Evolutionary conservation across 2,888 invertebrate genomes (phyloP).

Genomic region (Stenolophus ochropezus): DNA sequence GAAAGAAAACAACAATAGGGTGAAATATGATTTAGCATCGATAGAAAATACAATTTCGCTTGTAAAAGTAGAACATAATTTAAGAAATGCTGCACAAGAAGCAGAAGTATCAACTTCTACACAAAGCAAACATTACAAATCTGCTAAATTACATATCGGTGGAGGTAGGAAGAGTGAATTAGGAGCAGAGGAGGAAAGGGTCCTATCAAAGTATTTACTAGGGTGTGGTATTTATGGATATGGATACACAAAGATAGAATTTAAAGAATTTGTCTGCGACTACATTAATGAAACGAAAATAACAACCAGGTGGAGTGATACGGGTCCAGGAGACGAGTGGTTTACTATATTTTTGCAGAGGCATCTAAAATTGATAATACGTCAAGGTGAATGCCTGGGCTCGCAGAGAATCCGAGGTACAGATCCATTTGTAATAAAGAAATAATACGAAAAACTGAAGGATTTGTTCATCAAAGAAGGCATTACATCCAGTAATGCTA

Average conservation of each 20-base stretch:
- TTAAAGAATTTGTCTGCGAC: neutral
- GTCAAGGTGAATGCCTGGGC: conserved; percentile 42
- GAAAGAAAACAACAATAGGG: neutral
- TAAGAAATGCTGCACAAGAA: conserved; percentile 7
- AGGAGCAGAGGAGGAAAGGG: neutral
- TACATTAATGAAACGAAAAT: neutral
- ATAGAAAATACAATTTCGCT: conserved; percentile 15
- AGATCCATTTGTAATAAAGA: conserved; percentile 43
- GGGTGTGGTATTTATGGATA: neutral
- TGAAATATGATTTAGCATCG: neutral
- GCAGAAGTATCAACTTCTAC: neutral
- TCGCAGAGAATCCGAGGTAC: conserved; percentile 45
- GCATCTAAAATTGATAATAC: conserved; percentile 41
- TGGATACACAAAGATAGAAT: neutral
- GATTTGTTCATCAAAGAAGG: conserved; percentile 33
- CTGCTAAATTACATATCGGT: neutral
- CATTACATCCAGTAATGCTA: conserved; percentile 38
- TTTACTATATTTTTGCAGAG: conserved; percentile 34
- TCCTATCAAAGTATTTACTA: neutral
- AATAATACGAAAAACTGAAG: conserved; percentile 6
- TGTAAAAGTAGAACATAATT: neutral
- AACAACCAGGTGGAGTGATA: conserved; percentile 17
- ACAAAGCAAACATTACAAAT: neutral
- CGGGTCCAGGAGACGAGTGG: conserved; percentile 34
- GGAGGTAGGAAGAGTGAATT: neutral